Evolutionary conservation across 2,888 invertebrate species (phyloP).

Genomic region (Matsumyia berberina): DNA sequence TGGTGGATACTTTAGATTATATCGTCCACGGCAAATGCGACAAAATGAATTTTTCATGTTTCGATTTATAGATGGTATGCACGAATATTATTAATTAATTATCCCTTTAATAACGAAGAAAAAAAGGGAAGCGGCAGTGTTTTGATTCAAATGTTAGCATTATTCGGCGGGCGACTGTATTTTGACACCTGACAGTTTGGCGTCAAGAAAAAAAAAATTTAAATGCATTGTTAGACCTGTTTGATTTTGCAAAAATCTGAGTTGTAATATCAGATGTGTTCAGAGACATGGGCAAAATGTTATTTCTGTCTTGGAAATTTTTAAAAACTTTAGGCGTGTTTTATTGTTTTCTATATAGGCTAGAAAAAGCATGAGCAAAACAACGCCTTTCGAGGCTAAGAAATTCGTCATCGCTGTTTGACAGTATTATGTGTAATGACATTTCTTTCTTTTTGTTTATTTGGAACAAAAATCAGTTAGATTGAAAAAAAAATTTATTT

Average conservation of each 20-base stretch:
- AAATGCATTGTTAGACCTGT: constrained; percentile 40
- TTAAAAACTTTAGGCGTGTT: too few species aligned
- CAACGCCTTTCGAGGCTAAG: too few species aligned
- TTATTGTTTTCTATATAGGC: too few species aligned
- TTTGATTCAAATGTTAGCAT: constrained; percentile 74
- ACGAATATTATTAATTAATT: constrained; percentile 35
- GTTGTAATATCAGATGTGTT: background rate
- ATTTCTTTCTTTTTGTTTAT: too few species aligned
- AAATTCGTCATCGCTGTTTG: too few species aligned
- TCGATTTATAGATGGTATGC: background rate
- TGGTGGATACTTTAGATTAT: constrained; percentile 72
- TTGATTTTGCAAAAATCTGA: constrained; percentile 10
- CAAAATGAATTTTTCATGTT: constrained; percentile 75
- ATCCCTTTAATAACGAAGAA: constrained; percentile 35
- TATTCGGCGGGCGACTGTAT: constrained; percentile 72
- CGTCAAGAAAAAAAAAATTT: constrained; percentile 53
- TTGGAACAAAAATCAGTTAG: too few species aligned
- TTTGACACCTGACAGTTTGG: constrained; percentile 66
- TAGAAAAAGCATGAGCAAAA: too few species aligned
- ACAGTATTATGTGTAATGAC: too few species aligned
- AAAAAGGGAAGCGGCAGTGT: constrained; percentile 66
- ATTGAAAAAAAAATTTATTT: too few species aligned
- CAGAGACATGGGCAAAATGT: too few species aligned
- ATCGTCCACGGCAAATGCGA: constrained; percentile 72
- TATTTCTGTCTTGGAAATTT: too few species aligned